These are phyloP conservation scores for Poecile montanus DNA, from an alignment of 2,797 vertebrate species.

Conservation along the genomic window DNA sequence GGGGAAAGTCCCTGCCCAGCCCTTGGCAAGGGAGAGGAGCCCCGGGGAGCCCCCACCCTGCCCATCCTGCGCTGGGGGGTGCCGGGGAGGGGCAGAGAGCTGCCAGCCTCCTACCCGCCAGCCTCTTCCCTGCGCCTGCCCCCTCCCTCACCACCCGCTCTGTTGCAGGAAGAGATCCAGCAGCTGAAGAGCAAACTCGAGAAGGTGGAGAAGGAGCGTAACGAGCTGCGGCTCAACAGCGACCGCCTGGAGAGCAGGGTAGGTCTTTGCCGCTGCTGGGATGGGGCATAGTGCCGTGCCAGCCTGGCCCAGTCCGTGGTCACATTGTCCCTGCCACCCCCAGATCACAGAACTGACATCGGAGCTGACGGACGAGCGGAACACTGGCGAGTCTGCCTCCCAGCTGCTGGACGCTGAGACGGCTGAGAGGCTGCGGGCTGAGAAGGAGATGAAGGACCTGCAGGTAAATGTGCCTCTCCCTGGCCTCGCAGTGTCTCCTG, in stretches of 20 bases:
- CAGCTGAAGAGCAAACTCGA: constrained; percentile 91
- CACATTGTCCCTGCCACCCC: not conserved
- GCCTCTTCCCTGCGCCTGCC: not conserved
- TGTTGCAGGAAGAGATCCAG: constrained; percentile 92
- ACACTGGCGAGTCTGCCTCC: constrained; percentile 93
- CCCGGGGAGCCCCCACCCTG: not conserved
- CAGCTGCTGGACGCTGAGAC: constrained; percentile 94
- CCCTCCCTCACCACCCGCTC: not conserved
- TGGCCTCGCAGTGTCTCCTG: accelerated
- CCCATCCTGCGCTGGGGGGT: not conserved
- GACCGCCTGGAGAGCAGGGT: constrained; percentile 94
- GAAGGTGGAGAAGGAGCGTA: constrained; percentile 94
- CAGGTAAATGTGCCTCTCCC: constrained; percentile 78
- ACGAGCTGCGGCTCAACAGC: constrained; percentile 90
- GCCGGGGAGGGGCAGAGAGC: not conserved
- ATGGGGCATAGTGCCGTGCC: accelerated
- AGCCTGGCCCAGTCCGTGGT: not conserved
- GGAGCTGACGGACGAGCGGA: constrained; percentile 93
- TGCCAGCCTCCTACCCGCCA: constrained; percentile 2
- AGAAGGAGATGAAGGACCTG: constrained; percentile 95
- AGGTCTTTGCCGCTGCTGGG: not conserved
- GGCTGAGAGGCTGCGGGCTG: constrained; percentile 88
- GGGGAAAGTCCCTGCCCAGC: constrained; percentile 61
- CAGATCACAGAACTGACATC: constrained; percentile 95
- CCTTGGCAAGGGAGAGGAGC: constrained; percentile 2